phyloP scores from a whole-genome alignment of 2,797 vertebrate genomes.

The Pseudotriccus pelzelni region DNA sequence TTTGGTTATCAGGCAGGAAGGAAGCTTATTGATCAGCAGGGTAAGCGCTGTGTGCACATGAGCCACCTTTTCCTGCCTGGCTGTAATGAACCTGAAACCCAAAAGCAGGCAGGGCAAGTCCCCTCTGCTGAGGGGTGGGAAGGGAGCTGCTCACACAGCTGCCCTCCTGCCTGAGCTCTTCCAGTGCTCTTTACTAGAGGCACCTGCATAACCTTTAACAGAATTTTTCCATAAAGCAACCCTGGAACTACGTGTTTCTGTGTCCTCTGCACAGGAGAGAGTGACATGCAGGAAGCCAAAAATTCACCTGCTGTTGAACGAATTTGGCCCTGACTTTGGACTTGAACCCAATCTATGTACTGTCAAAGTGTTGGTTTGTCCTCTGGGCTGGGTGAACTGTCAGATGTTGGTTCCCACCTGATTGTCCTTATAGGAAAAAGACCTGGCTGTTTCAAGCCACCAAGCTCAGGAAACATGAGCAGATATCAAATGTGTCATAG shows the following conservation, averaged over 20 bases:
- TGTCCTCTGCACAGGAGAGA: not conserved
- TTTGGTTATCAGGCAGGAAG: slow-evolving; percentile 58
- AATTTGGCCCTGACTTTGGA: not conserved
- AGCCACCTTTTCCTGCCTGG: slow-evolving; percentile 47
- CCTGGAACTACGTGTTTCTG: not conserved
- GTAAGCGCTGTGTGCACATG: slow-evolving; percentile 42
- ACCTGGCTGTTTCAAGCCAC: not conserved
- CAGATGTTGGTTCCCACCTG: not conserved
- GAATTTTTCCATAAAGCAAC: not conserved
- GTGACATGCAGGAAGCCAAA: not conserved
- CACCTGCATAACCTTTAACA: not conserved
- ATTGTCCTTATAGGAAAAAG: not conserved
- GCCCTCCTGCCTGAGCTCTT: not conserved
- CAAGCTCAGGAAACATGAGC: not conserved
- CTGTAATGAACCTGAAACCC: not conserved
- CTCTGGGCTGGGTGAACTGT: not conserved
- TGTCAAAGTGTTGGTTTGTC: not conserved
- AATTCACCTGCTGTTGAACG: not conserved
- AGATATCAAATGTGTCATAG: not conserved
- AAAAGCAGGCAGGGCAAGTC: not conserved
- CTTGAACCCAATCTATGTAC: not conserved
- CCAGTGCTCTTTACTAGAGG: not conserved
- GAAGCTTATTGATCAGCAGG: slow-evolving; percentile 68
- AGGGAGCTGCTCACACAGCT: not conserved
- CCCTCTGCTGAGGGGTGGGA: not conserved